These are phyloP conservation scores for Galemys pyrenaicus DNA, from an alignment of 2,113 vertebrate species.

Conservation along the genomic window DNA sequence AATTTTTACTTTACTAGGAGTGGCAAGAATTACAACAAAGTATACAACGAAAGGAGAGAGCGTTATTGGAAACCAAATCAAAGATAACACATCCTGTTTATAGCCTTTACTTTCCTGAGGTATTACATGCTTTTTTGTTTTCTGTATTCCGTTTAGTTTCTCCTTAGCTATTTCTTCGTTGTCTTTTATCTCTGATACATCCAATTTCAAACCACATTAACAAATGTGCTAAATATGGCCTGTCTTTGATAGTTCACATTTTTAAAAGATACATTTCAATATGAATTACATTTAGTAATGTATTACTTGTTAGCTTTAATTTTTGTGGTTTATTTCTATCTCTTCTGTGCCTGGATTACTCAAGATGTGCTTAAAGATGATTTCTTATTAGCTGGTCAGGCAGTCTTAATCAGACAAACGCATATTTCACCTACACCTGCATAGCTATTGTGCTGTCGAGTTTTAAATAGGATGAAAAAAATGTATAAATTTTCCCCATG, in stretches of 20 bases:
- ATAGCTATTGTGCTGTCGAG: not conserved
- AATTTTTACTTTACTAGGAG: slow-evolving; percentile 87
- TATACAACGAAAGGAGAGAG: slow-evolving; percentile 96
- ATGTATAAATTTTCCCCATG: not conserved
- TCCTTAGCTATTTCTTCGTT: not conserved
- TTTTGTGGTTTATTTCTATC: slow-evolving; percentile 7
- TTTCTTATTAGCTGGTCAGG: not conserved
- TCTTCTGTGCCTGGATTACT: not conserved
- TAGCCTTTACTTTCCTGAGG: slow-evolving; percentile 97
- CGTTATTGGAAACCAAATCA: slow-evolving; percentile 97
- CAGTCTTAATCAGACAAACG: not conserved
- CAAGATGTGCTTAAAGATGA: not conserved
- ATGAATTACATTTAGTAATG: not conserved
- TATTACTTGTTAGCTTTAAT: slow-evolving; percentile 16
- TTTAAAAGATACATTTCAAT: not conserved
- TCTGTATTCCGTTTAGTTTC: not conserved
- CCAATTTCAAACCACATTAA: not conserved
- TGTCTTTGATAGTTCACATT: not conserved
- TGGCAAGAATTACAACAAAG: slow-evolving; percentile 99
- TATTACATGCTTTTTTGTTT: not conserved
- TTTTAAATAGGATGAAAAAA: slow-evolving; percentile 27
- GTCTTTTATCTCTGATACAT: not conserved
- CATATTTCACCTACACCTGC: not conserved
- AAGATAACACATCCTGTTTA: slow-evolving; percentile 98
- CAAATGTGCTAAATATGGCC: not conserved